phyloP scores from a whole-genome alignment of 1,140 invertebrate species.

The Trichomalopsis sarcophagae region DNA sequence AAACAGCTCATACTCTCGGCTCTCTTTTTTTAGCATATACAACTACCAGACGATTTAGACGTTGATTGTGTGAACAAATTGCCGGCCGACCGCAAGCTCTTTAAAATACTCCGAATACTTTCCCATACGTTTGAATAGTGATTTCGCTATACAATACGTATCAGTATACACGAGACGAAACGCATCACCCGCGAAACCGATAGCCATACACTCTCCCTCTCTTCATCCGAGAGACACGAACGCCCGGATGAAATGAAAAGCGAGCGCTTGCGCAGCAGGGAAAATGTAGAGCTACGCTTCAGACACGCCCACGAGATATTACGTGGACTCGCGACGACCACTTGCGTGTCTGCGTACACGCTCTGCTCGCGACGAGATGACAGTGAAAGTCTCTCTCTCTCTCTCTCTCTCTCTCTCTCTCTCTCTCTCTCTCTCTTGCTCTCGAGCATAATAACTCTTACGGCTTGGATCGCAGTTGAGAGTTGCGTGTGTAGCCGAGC shows the following conservation, averaged over 20 bases:
- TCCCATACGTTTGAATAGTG: too few species aligned
- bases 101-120: too few species aligned
- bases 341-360: background rate
- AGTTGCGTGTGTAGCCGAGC: background rate
- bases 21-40: too few species aligned
- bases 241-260: constrained; percentile 6
- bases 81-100: too few species aligned
- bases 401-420: background rate
- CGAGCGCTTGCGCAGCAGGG: background rate
- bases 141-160: too few species aligned
- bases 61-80: too few species aligned
- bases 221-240: background rate
- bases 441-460: background rate
- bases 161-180: too few species aligned
- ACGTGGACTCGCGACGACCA: background rate
- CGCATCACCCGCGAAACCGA: too few species aligned
- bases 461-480: background rate
- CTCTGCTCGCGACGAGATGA: constrained; percentile 5
- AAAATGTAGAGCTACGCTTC: background rate
- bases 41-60: too few species aligned
- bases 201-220: background rate
- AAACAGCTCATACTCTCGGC: too few species aligned
- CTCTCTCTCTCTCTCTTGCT: background rate
- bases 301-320: constrained; percentile 35
- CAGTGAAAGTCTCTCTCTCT: constrained; percentile 27